Evolutionary conservation across 2,797 vertebrate genomes (phyloP).

Genomic region (Chrysocyon brachyurus): DNA sequence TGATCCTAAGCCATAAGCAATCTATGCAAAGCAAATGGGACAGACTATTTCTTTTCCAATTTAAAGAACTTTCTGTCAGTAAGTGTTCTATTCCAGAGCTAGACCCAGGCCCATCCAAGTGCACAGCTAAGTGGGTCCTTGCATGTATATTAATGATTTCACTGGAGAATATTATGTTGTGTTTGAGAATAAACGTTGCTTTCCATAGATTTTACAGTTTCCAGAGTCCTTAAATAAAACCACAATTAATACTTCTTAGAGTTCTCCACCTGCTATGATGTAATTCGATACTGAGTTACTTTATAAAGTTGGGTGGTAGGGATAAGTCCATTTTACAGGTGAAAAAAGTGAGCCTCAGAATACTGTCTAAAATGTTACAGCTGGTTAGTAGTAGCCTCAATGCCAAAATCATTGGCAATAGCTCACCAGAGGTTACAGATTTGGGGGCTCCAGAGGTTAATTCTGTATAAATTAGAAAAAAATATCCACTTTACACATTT

Average conservation of each 20-base stretch:
- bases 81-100: background rate
- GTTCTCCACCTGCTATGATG: background rate
- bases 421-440: background rate
- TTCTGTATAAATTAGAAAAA: background rate
- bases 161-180: background rate
- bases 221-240: background rate
- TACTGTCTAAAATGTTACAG: background rate
- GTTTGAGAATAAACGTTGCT: slow-evolving; percentile 2
- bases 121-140: background rate
- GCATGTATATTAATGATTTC: background rate
- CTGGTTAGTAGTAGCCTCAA: accelerated
- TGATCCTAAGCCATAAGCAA: background rate
- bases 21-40: background rate
- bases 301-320: background rate
- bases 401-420: background rate
- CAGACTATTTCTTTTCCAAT: background rate
- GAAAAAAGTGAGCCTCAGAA: background rate
- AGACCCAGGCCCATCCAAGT: background rate
- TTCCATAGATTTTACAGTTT: background rate
- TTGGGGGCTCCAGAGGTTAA: background rate
- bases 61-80: background rate
- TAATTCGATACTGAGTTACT: background rate
- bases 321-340: background rate
- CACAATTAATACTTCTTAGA: background rate
- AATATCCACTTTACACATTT: background rate